These are phyloP conservation scores for Ochropleura plecta DNA, from an alignment of 2,888 invertebrate genomes.

Conservation along the genomic window DNA sequence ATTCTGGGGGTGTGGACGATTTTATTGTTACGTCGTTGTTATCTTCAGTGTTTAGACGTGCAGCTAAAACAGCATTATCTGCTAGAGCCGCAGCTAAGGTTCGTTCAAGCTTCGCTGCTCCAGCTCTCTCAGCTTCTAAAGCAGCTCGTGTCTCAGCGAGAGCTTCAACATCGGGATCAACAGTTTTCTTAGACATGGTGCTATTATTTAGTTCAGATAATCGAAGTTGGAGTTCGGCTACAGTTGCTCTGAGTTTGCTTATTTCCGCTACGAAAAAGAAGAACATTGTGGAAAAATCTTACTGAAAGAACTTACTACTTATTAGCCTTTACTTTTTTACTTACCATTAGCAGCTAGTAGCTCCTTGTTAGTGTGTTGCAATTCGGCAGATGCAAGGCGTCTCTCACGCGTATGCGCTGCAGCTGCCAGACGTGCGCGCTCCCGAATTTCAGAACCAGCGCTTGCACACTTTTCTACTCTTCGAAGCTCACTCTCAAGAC, in stretches of 20 bases:
- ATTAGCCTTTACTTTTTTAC: not conserved
- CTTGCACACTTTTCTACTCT: constrained; percentile 83
- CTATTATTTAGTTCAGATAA: constrained; percentile 60
- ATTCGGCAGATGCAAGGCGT: constrained; percentile 80
- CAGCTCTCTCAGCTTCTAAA: constrained; percentile 81
- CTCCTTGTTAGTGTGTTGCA: constrained; percentile 79
- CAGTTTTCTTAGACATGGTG: constrained; percentile 57
- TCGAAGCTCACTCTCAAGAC: constrained; percentile 81
- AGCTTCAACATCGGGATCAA: constrained; percentile 71
- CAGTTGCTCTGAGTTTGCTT: constrained; percentile 74
- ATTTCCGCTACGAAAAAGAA: constrained; percentile 78
- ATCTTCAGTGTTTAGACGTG: constrained; percentile 74
- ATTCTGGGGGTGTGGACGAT: constrained; percentile 60
- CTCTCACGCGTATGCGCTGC: constrained; percentile 85
- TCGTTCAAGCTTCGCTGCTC: constrained; percentile 78
- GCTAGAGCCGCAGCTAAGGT: constrained; percentile 82
- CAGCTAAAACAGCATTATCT: constrained; percentile 81
- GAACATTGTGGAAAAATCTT: not conserved
- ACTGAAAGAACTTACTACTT: not conserved
- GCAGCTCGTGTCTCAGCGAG: constrained; percentile 77
- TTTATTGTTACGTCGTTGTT: constrained; percentile 60
- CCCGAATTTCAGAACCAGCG: constrained; percentile 82
- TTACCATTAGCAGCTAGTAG: constrained; percentile 80
- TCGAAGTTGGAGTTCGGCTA: constrained; percentile 77
- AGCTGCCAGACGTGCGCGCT: constrained; percentile 85